Base-by-base conservation (phyloP, 1,140 invertebrate genomes). In the Scylla paramamosain region DNA sequence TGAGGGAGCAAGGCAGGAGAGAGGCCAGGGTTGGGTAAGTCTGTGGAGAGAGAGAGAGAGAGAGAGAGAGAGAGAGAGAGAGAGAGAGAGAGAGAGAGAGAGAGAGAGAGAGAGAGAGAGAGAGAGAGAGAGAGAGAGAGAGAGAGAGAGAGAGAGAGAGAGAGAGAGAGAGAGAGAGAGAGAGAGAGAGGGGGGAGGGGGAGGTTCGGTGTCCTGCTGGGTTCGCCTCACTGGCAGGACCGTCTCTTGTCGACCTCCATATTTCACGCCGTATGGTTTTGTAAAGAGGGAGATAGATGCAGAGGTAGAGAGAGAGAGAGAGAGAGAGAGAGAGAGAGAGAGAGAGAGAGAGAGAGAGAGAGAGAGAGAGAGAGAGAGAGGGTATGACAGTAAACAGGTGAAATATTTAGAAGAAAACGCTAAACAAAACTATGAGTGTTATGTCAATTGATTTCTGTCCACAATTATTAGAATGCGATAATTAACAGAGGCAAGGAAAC, bases 41-140 rank as follows among this genome's bases (percentile, higher is more conserved):
- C n/a, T 25, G 84, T 39, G 84, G 84, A 87, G 84, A 87, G 84
- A 87, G 84, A 87, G 84, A 87, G 84, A 87, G 84, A 87, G 84
- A 87, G 84, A 87, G 84, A 87, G 84, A 87, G 84, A 87, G 84
- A 87, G 84, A 87, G 84, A 32, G 84, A 87, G 84, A 87, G 84
- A 87, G 84, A 87, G 84, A 87, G 84, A 87, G 84, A 87, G 84
- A 32, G 84, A 87, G 84, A 87, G 84, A 87, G 84, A 87, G 84
- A 87, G 84, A 87, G 84, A 87, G 84, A 32, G 84, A 87, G 84
- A 87, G 84, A 87, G 84, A 87, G 84, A 87, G 84, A 87, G 84
- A 87, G 84, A 87, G 84, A 87, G 84, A 87, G 84, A 87, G 84
- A 87, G 84, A 87, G 84, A 87, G 84, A 87, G 84, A 32, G 29